Evolutionary conservation across 1,140 invertebrate genomes (phyloP).

Genomic region (Pseudoatta argentina): DNA sequence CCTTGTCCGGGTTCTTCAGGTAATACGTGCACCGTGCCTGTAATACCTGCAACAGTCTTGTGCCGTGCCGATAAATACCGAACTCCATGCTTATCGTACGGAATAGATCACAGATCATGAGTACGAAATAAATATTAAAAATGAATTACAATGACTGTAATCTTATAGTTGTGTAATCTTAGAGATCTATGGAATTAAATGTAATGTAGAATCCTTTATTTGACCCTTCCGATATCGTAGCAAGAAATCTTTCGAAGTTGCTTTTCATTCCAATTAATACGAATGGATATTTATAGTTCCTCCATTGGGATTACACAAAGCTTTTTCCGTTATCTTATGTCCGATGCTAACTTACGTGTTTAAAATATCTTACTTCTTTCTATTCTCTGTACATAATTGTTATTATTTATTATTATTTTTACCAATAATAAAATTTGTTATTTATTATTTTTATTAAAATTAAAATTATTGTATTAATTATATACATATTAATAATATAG

Average conservation of each 20-base stretch:
- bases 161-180: neutral
- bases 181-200: neutral
- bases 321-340: neutral
- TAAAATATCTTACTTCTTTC: neutral
- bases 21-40: slow-evolving; percentile 35
- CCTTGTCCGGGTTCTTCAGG: slow-evolving; percentile 49
- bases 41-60: slow-evolving; percentile 50
- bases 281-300: neutral
- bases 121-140: slow-evolving; percentile 27
- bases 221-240: neutral
- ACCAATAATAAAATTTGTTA: neutral
- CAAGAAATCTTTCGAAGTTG: neutral
- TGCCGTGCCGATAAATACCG: slow-evolving; percentile 45
- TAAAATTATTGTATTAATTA: neutral
- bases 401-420: neutral
- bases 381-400: neutral
- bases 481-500: neutral
- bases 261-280: slow-evolving; percentile 2
- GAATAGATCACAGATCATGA: neutral
- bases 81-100: slow-evolving; percentile 32
- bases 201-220: neutral
- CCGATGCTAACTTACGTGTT: neutral
- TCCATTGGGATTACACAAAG: neutral
- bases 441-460: neutral
- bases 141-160: slow-evolving; percentile 14